phyloP scores from a whole-genome alignment of 92 coral and sea anemone species.

The Hydrozoanthus gracilis region DNA sequence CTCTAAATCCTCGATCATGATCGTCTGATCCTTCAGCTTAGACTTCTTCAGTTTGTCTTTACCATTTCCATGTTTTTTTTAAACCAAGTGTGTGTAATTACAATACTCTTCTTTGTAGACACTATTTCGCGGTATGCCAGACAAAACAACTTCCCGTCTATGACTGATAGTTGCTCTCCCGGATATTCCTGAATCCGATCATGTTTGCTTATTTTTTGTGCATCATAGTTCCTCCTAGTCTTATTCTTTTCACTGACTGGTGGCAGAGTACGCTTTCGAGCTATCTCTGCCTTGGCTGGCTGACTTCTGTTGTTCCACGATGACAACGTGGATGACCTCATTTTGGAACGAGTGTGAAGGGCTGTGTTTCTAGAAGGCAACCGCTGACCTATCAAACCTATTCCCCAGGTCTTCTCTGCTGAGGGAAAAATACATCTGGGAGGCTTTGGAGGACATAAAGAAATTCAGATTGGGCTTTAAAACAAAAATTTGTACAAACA shows the following conservation, averaged over 20 bases:
- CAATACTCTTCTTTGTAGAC: conserved; percentile 55
- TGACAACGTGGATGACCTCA: conserved; percentile 21
- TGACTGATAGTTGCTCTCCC: conserved; percentile 7
- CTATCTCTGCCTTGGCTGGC: not conserved
- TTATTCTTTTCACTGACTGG: conserved; percentile 52
- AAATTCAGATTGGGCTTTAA: conserved; percentile 10
- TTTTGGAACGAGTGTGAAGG: conserved; percentile 24
- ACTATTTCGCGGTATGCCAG: conserved; percentile 38
- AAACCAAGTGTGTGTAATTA: conserved; percentile 36
- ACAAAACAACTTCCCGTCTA: conserved; percentile 57
- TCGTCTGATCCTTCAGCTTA: conserved; percentile 49
- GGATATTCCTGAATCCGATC: conserved; percentile 56
- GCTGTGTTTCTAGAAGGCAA: conserved; percentile 9
- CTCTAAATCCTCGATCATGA: conserved; percentile 40
- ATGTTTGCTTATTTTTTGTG: conserved; percentile 11
- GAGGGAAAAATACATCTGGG: not conserved
- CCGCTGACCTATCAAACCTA: too few species aligned
- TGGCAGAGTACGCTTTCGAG: conserved; percentile 49
- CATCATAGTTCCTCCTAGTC: conserved; percentile 60
- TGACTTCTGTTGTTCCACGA: conserved; percentile 20
- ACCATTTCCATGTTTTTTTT: conserved; percentile 50
- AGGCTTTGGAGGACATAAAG: conserved; percentile 17
- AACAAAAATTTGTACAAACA: not conserved
- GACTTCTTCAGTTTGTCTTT: conserved; percentile 46
- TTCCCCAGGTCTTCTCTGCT: too few species aligned